Evolutionary conservation across 2,113 vertebrate genomes (phyloP), one percentile per base, ranked within the genome.

Genomic region (Heteronetta atricapilla): DNA sequence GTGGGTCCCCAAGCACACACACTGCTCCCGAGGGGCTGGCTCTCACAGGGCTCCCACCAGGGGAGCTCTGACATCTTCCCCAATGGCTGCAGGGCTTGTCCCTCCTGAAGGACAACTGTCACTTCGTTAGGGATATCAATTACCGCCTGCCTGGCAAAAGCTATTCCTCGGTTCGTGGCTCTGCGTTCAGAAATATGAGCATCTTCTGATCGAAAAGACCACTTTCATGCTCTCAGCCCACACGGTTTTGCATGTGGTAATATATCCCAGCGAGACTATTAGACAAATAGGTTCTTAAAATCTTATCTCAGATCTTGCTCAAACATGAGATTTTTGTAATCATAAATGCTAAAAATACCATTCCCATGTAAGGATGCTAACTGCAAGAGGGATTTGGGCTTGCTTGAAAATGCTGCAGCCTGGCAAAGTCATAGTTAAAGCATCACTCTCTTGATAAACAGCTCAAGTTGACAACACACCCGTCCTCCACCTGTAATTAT

Each of bases 231-330:
- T 75, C 93, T 94, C 73, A 58, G 67, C 90, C 86, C 85, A 64
- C 42, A 25, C 0, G 3, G 34, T 83, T 90, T 93, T 86, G 68
- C 86, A 53, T 42, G 79, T 3, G 0, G 92, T 84, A 95, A 85
- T 95, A 72, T 82, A 92, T 94, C 93, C 92, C 93, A 94, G 83
- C 1, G 88, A 95, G 93, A 86, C 86, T 69, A 88, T 94, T 96
- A 96, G 78, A 94, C 82, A 95, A 96, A 91, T 75, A 88, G 38
- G 75, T 76, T 50, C 80, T 94, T 93, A 93, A 95, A 92, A 93
- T 84, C 82, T 90, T 91, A 84, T 89, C 86, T 95, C 84, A 96
- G 79, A 87, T 94, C 91, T 96, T 80, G 86, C 82, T 93, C 66
- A 84, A 89, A 93, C 87, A 70, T 12, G 74, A 89, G 68, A 86